Evolutionary conservation across 2,113 vertebrate species (phyloP), one percentile per base, ranked within the genome.

Genomic region (Megalops atlanticus): DNA sequence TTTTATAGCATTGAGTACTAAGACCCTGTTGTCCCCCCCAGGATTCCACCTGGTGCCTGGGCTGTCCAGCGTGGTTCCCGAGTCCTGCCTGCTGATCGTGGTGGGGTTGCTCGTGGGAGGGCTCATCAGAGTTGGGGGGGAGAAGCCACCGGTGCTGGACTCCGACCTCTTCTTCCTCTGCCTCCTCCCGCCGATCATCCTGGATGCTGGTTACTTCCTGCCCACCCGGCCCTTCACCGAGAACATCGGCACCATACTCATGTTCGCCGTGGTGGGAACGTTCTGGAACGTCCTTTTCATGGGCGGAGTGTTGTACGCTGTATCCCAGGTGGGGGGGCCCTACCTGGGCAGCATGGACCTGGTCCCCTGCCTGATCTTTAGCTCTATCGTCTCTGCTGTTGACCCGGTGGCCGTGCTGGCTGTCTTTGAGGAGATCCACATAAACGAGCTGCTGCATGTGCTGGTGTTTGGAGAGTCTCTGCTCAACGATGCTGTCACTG

Each of bases 361-460:
- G 58, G 89, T 99, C 89, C 93, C 95, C 85, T 96, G 95, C 87
- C 94, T 99, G 86, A 94, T 99, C 49, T 99, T 99, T 0, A 96
- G 97, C 74, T 93, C 96, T 92, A 98, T 99, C 88, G 94, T 97
- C 90, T 99, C 98, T 0, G 98, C 98, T 0, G 98, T 99, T 85
- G 98, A 99, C 89, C 98, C 98, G 0, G 97, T 99, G 84, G 96
- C 98, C 0, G 98, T 99, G 70, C 94, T 99, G 83, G 98, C 98
- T 0, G 96, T 99, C 47, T 99, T 99, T 0, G 97, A 98, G 90
- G 98, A 98, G 90, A 98, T 99, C 89, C 97, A 99, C 89, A 97
- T 99, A 92, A 98, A 99, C 0, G 98, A 99, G 89, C 93, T 98
- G 86, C 94, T 99, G 68, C 94, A 99, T 88, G 97, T 97, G 88